Evolutionary conservation across 2,113 vertebrate species (phyloP).

Genomic region (Stomatorhinus ivindoensis): DNA sequence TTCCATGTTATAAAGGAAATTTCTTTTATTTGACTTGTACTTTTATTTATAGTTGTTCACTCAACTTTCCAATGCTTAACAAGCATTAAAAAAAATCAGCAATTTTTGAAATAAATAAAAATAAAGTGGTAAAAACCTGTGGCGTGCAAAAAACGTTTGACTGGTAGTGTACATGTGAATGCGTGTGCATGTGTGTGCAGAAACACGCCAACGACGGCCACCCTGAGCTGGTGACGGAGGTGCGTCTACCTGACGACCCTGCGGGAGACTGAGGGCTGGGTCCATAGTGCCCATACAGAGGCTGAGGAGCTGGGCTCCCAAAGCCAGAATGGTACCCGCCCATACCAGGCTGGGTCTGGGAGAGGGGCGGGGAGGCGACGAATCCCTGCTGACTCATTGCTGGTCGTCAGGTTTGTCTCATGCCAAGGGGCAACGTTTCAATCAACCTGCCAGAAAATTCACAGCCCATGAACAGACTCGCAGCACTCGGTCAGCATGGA

Average conservation of each 20-base stretch:
- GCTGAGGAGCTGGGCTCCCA: constrained; percentile 56
- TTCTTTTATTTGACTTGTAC: too few relatives aligned
- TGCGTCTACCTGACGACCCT: constrained; percentile 64
- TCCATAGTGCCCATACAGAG: constrained; percentile 74
- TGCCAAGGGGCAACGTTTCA: constrained; percentile 41
- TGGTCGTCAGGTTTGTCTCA: constrained; percentile 48
- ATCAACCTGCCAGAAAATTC: not conserved
- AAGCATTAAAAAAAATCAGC: too few relatives aligned
- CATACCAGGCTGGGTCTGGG: constrained; percentile 82
- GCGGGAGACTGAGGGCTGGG: constrained; percentile 54
- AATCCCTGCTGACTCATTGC: constrained; percentile 95
- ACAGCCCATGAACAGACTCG: not conserved
- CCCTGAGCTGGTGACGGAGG: not conserved
- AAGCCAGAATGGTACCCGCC: constrained; percentile 70
- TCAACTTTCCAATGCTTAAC: too few relatives aligned
- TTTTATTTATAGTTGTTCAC: too few relatives aligned
- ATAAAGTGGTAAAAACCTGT: too few relatives aligned
- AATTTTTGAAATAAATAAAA: too few relatives aligned
- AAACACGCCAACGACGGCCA: not conserved
- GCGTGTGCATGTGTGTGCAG: not conserved
- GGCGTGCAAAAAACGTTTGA: too few relatives aligned
- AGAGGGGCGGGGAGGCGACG: constrained; percentile 80
- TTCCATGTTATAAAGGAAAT: too few relatives aligned
- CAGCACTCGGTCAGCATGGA: not conserved
- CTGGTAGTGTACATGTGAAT: not conserved